phyloP scores from a whole-genome alignment of 2,113 vertebrate species.

The Xyliphius kryptos region DNA sequence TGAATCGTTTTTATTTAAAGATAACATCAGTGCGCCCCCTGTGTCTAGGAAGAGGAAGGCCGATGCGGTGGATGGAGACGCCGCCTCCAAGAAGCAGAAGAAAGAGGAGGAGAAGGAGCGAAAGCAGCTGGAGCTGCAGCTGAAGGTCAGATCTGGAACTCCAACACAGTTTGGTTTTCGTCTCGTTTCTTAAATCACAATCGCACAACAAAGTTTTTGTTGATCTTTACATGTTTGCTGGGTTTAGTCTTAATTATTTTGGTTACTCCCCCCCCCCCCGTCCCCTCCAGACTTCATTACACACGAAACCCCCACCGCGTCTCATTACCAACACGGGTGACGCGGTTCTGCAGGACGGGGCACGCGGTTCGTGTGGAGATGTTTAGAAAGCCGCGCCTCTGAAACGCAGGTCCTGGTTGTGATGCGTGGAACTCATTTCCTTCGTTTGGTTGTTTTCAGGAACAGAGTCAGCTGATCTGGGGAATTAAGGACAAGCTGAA shows the following conservation, averaged over 20 bases:
- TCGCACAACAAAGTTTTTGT: too few relatives aligned
- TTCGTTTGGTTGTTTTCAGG: constrained; percentile 54
- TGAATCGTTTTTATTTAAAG: not conserved
- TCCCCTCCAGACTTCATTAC: too few relatives aligned
- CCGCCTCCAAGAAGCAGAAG: constrained; percentile 75
- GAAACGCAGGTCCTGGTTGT: not conserved
- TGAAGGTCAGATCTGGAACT: constrained; percentile 55
- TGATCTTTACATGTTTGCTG: too few relatives aligned
- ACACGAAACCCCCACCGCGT: too few relatives aligned
- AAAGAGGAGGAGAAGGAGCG: constrained; percentile 79
- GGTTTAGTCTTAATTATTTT: too few relatives aligned
- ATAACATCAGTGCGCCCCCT: not conserved
- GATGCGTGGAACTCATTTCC: not conserved
- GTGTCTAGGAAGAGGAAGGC: constrained; percentile 78
- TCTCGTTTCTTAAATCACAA: not conserved
- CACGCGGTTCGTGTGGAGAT: too few relatives aligned
- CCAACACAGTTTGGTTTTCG: too few relatives aligned
- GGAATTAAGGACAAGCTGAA: constrained; percentile 89
- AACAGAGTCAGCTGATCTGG: constrained; percentile 90
- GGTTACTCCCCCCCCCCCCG: too few relatives aligned
- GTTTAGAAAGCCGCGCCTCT: too few relatives aligned
- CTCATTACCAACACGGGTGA: too few relatives aligned
- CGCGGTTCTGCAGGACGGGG: too few relatives aligned
- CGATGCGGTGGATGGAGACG: constrained; percentile 75
- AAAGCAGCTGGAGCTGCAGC: constrained; percentile 66